Percentiles rank a stretch among this genome's conserved stretches.
phyloP scores from a whole-genome alignment of 2,888 invertebrate species.

The Carterocephalus palaemon region DNA sequence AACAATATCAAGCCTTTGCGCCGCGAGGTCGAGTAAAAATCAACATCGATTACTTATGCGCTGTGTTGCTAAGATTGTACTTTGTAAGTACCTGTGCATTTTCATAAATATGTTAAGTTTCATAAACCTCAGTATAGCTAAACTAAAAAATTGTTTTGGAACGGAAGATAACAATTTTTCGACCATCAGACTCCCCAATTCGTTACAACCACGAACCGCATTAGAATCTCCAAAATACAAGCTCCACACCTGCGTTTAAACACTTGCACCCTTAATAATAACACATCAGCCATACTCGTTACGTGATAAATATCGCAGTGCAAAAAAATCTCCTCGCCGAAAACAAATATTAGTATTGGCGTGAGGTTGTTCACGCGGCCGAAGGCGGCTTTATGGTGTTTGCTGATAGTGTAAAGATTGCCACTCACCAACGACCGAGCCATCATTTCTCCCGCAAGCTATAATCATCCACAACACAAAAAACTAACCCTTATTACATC shows the following conservation, averaged over 20 bases:
- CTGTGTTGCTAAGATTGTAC: too few relatives aligned
- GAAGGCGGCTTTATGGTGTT: constrained; percentile 33
- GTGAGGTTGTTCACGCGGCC: constrained; percentile 46
- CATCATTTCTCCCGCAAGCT: constrained; percentile 49
- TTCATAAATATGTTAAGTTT: too few relatives aligned
- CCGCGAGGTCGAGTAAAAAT: too few relatives aligned
- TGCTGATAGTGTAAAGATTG: constrained; percentile 57
- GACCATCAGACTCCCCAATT: too few relatives aligned
- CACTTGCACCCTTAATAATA: constrained; percentile 51
- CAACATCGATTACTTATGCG: too few relatives aligned
- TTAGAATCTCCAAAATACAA: constrained; percentile 2
- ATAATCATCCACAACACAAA: constrained; percentile 57
- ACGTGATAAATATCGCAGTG: constrained; percentile 50
- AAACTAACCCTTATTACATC: constrained; percentile 35
- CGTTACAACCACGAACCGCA: neutral
- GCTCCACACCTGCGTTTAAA: constrained; percentile 54
- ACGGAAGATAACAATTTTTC: too few relatives aligned
- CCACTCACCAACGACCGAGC: constrained; percentile 46
- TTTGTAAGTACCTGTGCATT: too few relatives aligned
- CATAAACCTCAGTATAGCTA: too few relatives aligned
- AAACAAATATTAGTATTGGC: constrained; percentile 73
- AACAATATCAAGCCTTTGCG: too few relatives aligned
- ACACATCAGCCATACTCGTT: constrained; percentile 54
- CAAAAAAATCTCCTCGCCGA: constrained; percentile 54
- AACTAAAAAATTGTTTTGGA: too few relatives aligned